Evolutionary conservation across 2,113 vertebrate species (phyloP), one percentile per base, ranked within the genome.

Genomic region (Myrmecobius fasciatus): DNA sequence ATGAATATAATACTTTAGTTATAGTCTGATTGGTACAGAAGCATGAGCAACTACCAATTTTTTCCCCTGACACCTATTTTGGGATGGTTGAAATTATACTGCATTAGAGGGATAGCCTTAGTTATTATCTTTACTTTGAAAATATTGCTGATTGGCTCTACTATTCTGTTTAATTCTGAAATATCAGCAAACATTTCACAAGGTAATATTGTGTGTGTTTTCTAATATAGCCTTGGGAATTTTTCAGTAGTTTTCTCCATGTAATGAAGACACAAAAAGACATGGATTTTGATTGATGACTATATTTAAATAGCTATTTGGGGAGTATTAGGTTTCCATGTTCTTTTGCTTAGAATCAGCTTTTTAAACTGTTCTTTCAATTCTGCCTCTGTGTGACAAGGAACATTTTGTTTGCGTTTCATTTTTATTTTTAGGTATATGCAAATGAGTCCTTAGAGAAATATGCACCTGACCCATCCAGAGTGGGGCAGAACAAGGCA

Each of bases 401-500:
- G 83, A 97, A 97, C 95, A 96, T 96, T 98, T 89, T 97, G 75
- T 97, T 97, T 97, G 95, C 94, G 92, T 98, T 97, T 97, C 95
- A 51, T 96, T 97, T 97, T 97, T 97, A 98, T 97, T 97, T 97
- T 98, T 97, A 98, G 96, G 53, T 53, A 60, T 96, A 97, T 98
- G 96, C 95, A 97, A 97, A 97, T 94, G 90, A 96, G 36, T 31
- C 53, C 96, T 52, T 49, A 89, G 47, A 95, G 94, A 97, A 95
- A 96, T 92, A 94, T 60, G 51, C 52, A 93, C 94, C 91, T 96
- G 53, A 52, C 95, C 48, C 83, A 51, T 93, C 95, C 97, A 97
- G 97, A 96, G 4, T 90, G n/a, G 91, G 96, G 97, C 97, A 97
- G 96, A 92, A 92, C 48, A 75, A 91, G 91, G 95, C 94, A 31